Evolutionary conservation across 1,140 invertebrate genomes (phyloP).

Genomic region (Archivesica marissinica): DNA sequence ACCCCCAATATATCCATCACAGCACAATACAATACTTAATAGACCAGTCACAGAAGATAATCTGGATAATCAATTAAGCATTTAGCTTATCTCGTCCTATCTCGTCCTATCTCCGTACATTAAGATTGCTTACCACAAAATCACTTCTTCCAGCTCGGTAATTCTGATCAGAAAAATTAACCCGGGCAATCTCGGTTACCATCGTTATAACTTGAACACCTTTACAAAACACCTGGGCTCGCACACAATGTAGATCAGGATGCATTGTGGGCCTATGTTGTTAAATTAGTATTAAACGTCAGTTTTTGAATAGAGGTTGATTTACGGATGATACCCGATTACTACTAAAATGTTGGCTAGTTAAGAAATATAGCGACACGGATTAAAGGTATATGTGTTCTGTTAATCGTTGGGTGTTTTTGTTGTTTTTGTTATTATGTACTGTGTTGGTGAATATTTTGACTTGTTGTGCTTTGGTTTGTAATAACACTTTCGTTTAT

Average conservation of each 20-base stretch:
- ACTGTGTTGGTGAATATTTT: no score
- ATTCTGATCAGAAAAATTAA: slow-evolving; percentile 10
- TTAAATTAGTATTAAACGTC: slow-evolving; percentile 58
- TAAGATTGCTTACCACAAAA: background rate
- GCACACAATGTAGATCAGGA: background rate
- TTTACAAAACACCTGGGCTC: slow-evolving; percentile 39
- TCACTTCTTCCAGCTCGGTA: background rate
- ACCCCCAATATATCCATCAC: no score
- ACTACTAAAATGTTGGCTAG: slow-evolving; percentile 26
- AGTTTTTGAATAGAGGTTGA: slow-evolving; percentile 38
- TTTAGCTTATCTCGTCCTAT: background rate
- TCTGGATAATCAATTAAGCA: no score
- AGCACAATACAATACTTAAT: no score
- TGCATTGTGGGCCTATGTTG: background rate
- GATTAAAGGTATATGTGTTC: slow-evolving; percentile 10
- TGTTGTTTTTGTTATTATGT: no score
- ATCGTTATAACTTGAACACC: slow-evolving; percentile 27
- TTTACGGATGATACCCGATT: slow-evolving; percentile 35
- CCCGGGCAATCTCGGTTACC: background rate
- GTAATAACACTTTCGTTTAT: no score
- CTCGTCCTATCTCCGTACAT: background rate
- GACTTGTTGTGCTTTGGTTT: no score
- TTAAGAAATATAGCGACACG: slow-evolving; percentile 4
- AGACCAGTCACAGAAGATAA: no score
- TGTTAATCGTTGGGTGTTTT: no score